Evolutionary conservation across 2,113 vertebrate genomes (phyloP), one percentile per base, ranked within the genome.

Genomic region (Nycticryphes semicollaris): DNA sequence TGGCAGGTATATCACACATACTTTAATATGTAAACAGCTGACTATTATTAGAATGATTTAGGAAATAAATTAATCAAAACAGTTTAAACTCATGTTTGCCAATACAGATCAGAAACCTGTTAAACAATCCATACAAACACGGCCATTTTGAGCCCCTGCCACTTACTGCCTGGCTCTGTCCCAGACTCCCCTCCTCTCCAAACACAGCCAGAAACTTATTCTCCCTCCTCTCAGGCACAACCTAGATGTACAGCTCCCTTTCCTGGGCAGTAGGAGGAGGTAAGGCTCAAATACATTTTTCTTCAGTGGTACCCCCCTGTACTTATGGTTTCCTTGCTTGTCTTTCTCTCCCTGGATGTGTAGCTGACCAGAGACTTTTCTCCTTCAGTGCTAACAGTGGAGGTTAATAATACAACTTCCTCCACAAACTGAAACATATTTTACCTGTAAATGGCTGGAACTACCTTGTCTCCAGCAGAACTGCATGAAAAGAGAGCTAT

Each of bases 101-200:
- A 83, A 0, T 8, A 12, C 31, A 63, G 48, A 51, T 27, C 51
- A 73, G 63, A 27, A 66, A 19, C 39, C 45, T 39, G 57, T 56
- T 43, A 45, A 82, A 48, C 35, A 50, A 57, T 22, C 37, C 37
- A 11, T 13, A 43, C 41, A 16, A n/a, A n/a, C 20, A 50, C 37
- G 13, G 10, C 14, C 27, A 67, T n/a, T 14, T 15, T 12, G 30
- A 69, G 76, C 45, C 80, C 35, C 76, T 66, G 76, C 47, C 53
- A 2, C 31, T 39, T 14, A 2, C 62, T 5, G 1, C 8, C 54
- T 41, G 78, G 5, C 47, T 67, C 51, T 35, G 31, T 24, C 86
- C 17, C 0, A 0, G 9, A 7, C 31, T 53, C 14, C 23, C 5
- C 2, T 25, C 8, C 64, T 25, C 45, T 37, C 9, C 7, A 47